Evolutionary conservation across 2,888 invertebrate genomes (phyloP), one percentile per base, ranked within the genome.

Genomic region (Arrhopalites spinosus): DNA sequence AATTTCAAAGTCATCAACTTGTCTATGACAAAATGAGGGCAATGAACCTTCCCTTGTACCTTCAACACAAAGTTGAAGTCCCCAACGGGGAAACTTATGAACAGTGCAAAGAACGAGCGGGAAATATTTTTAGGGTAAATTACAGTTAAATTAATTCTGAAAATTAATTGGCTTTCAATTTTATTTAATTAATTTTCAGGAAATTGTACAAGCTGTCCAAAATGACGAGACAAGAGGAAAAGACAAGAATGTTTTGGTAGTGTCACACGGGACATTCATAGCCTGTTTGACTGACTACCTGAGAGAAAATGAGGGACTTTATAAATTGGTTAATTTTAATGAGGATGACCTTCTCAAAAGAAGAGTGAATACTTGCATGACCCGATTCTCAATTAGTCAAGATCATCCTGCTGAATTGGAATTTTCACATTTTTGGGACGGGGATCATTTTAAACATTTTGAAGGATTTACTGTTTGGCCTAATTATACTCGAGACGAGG

Each of bases 11-110:
- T n/a, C 3, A 8, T 17, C 27, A 69, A 29, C 29, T 69, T 3
- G 50, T 50, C 2, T 2, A 45, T 3, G 69, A 69, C 11, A 50
- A 69, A 53, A 53, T 5, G 53, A 17, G 5, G 17, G 69, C 23
- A 53, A 69, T 50, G 69, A 13, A 23, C 2, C 17, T 69, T 13
- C 69, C 69, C 5, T 2, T n/a, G 2, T 53, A 69, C 20, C 25
- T 13, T 29, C 13, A 29, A 2, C 69, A 69, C 11, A 1, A 23
- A 2, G 53, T 53, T 25, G 69, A 69, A 2, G n/a, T 53, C 20
- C 50, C 69, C 13, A 69, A 69, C 23, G 69, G 69, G 2, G 69
- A 69, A 30, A 69, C 69, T 17, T 69, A 69, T 27, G 27, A 53
- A 11, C 53, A 50, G 1, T 23, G 23, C 17, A 17, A 27, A 29